A percentile compares a stretch with the other conserved stretches of the same genome.
Evolutionary conservation across 2,113 vertebrate species (phyloP).

Genomic region (Corydoras sp.): DNA sequence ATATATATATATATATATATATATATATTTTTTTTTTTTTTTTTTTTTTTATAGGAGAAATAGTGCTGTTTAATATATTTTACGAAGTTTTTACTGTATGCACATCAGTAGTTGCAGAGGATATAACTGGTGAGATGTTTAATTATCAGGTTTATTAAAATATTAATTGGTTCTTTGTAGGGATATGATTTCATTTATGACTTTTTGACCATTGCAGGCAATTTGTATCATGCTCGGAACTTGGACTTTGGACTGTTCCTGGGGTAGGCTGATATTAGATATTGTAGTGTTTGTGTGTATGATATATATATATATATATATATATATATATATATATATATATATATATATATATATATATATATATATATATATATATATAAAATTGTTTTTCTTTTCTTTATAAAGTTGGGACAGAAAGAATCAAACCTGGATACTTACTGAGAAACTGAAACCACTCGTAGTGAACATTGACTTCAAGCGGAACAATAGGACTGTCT

Average conservation of each 20-base stretch:
- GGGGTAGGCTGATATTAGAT: constrained; percentile 54
- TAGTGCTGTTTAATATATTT: constrained; percentile 78
- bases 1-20: no score
- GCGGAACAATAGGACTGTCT: constrained; percentile 75
- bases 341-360: no score
- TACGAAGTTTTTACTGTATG: constrained; percentile 84
- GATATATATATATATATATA: not conserved
- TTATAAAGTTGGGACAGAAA: constrained; percentile 73
- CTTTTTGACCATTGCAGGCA: constrained; percentile 55
- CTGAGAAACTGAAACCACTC: constrained; percentile 68
- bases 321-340: not conserved
- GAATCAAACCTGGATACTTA: constrained; percentile 72
- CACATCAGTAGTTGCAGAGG: constrained; percentile 78
- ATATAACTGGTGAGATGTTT: constrained; percentile 64
- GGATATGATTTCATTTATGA: not conserved
- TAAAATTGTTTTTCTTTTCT: not conserved
- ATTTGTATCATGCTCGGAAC: constrained; percentile 76
- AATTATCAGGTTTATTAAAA: not conserved
- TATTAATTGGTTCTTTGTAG: not conserved
- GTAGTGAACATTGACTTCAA: constrained; percentile 76
- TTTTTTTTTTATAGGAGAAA: constrained; percentile 62
- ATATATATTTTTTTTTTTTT: no score
- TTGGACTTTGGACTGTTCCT: constrained; percentile 84
- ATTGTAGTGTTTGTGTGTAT: not conserved
- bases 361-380: not conserved